Base-by-base conservation (phyloP, 2,888 invertebrate species). In the Merodon equestris region DNA sequence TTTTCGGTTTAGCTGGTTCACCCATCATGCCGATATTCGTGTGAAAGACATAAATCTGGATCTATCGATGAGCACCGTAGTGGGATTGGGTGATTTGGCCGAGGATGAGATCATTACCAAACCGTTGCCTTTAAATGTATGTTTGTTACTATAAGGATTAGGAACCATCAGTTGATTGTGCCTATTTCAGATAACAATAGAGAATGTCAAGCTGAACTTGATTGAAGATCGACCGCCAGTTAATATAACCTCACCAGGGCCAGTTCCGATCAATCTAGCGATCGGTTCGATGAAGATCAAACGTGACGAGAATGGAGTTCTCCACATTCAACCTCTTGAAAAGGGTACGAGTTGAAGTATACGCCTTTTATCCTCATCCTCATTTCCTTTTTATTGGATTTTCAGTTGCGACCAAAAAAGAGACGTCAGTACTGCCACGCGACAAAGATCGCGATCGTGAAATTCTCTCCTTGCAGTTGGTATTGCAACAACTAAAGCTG, bases 51-150 rank as follows among this genome's bases (percentile, higher is more conserved):
- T 95, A 57, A 90, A 90, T 64, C 87, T 96, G 82, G 91, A 92
- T 12, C 90, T 96, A 60, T 93, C 94, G 56, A 94, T 95, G 93
- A 95, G 95, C 85, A 95, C 95, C 0, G 91, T 96, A 0, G 91
- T 94, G 38, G 96, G 95, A 10, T 89, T 97, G 12, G 91, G 94
- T 0, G 97, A 96, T 88, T 91, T 97, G 81, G 90, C 94, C 0
- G 97, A 97, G 86, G 97, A 97, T 88, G 97, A 97, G 89, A 91
- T 95, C 40, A 91, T 95, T 18, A 92, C 92, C 1, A 92, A 93
- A 66, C 94, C 96, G 0, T 92, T 97, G 89, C 96, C 97, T 3
- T 90, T 96, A 85, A 92, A 95, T 91, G 95, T 96, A 87, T 87
- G 86, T 71, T 45, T n/a, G 14, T 42, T 36, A 7, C 1, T 34